Base-by-base conservation (phyloP, 2,113 vertebrate genomes). In the Nettapus auritus region DNA sequence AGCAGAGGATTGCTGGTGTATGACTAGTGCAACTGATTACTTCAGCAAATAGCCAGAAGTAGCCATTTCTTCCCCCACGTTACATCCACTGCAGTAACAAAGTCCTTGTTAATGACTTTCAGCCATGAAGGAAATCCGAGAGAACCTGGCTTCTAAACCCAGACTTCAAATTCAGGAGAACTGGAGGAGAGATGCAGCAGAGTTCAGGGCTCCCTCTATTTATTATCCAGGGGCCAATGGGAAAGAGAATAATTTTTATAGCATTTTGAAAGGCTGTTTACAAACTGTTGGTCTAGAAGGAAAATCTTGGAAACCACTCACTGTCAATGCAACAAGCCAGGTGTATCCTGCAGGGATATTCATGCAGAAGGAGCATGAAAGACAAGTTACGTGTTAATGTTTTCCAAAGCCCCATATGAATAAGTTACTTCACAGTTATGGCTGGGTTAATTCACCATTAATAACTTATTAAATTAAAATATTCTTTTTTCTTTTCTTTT, bases 11-110 rank as follows among this genome's bases (percentile, higher is more conserved):
- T 76, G 62, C 63, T 87, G 67, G 56, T 85, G 31, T 12, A 25
- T 82, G 66, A 67, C 89, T 80, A 82, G n/a, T n/a, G 42, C 46
- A 92, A 96, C 62, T 89, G 83, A 92, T 93, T 78, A 90, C 71
- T 86, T 73, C 94, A 89, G 79, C 62, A 88, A 88, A 85, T 66
- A 91, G 76, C 68, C 91, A 95, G 88, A 93, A 97, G 86, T 96
- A 90, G 76, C 76, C 71, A 88, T 92, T 95, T 84, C 53, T 63
- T 87, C 48, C 34, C 40, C 28, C 50, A 89, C 81, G 89, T 55
- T 81, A 94, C 73, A 89, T 95, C 44, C 71, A 81, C 26, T 36
- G n/a, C 18, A 82, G 86, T 92, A 94, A 95, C 87, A 66, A 91
- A 81, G 70, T 73, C 81, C 91, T 75, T 86, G 55, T 74, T 93